Evolutionary conservation across 2,113 vertebrate genomes (phyloP).

Genomic region (Callionymus lyra): DNA sequence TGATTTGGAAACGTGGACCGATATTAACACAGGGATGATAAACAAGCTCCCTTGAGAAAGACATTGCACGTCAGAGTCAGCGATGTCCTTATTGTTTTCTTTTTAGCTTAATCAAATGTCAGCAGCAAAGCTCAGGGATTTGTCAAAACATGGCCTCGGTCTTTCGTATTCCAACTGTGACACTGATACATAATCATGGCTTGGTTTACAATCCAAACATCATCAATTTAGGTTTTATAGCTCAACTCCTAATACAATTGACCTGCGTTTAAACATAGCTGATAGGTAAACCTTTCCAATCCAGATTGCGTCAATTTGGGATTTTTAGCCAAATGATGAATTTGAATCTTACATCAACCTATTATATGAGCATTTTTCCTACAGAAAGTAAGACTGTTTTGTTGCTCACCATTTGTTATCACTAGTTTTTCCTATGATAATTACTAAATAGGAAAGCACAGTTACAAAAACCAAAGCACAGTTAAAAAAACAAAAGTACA

Average conservation of each 20-base stretch:
- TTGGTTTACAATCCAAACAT: slow-evolving; percentile 31
- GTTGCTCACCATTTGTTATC: too few species aligned
- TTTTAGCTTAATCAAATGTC: slow-evolving; percentile 48
- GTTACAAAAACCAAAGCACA: too few species aligned
- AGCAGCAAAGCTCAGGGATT: slow-evolving; percentile 34
- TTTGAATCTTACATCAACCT: too few species aligned
- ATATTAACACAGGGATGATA: slow-evolving; percentile 22
- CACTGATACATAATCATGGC: slow-evolving; percentile 27
- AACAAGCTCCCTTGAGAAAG: slow-evolving; percentile 33
- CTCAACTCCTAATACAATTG: slow-evolving; percentile 8
- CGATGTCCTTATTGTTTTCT: slow-evolving; percentile 46
- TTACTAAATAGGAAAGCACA: too few species aligned
- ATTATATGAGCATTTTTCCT: too few species aligned
- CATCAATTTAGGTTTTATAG: slow-evolving; percentile 20
- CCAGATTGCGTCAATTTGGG: too few species aligned
- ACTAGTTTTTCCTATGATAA: too few species aligned
- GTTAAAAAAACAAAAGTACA: too few species aligned
- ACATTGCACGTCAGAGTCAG: slow-evolving; percentile 12
- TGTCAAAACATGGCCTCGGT: slow-evolving; percentile 17
- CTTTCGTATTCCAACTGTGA: slow-evolving; percentile 24
- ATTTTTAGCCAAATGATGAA: too few species aligned
- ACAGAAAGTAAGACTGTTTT: too few species aligned
- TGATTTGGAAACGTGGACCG: slow-evolving; percentile 30
- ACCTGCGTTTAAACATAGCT: slow-evolving; percentile 1
- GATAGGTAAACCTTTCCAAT: slow-evolving; percentile 20